These are phyloP conservation scores for Stenurella melanura DNA, from an alignment of 2,888 invertebrate species.

Conservation along the genomic window DNA sequence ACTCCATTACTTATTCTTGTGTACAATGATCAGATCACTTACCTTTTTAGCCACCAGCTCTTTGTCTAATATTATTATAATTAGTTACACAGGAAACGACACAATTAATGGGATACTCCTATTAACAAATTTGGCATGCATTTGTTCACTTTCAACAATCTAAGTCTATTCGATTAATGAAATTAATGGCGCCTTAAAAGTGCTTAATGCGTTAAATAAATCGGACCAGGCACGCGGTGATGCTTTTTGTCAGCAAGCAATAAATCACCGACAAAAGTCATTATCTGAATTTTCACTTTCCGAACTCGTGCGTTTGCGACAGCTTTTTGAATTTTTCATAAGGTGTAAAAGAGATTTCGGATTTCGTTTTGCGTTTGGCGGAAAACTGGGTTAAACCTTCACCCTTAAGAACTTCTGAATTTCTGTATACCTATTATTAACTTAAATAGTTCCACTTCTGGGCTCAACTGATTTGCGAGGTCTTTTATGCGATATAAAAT, in stretches of 20 bases:
- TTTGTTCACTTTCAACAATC: not conserved
- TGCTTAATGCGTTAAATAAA: not conserved
- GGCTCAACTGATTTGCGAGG: too few species aligned
- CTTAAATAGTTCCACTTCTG: too few species aligned
- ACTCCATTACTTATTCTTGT: too few species aligned
- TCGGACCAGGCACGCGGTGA: not conserved
- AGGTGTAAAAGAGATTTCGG: not conserved
- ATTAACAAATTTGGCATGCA: not conserved
- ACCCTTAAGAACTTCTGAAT: not conserved
- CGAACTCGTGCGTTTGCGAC: not conserved
- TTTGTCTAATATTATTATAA: too few species aligned
- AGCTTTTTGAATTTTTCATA: constrained; percentile 5
- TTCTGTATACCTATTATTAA: too few species aligned
- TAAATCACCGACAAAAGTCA: constrained; percentile 2
- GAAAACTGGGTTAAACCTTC: not conserved
- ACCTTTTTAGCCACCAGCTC: too few species aligned
- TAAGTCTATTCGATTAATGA: not conserved
- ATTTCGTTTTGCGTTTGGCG: not conserved
- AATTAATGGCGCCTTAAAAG: not conserved
- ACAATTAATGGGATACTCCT: not conserved
- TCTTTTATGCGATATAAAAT: too few species aligned
- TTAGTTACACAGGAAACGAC: not conserved
- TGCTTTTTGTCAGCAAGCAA: not conserved
- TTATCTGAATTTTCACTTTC: not conserved
- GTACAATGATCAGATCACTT: too few species aligned